phyloP scores from a whole-genome alignment of 1,140 invertebrate species.

The Drosophila ficusphila region DNA sequence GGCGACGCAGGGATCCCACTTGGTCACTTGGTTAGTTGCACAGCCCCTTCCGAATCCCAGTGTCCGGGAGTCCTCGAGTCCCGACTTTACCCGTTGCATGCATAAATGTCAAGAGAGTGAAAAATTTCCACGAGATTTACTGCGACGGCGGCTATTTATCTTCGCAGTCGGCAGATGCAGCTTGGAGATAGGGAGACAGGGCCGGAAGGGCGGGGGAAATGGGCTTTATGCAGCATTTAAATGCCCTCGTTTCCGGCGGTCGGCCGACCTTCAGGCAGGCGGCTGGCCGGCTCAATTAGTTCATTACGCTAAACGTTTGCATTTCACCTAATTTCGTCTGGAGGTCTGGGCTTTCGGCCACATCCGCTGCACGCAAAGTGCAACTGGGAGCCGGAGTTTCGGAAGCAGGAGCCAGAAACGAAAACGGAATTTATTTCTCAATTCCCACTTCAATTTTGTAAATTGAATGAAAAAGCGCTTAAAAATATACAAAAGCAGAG shows the following conservation, averaged over 20 bases:
- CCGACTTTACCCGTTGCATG: constrained; percentile 6
- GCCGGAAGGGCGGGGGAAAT: constrained; percentile 54
- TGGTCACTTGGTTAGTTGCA: constrained; percentile 9
- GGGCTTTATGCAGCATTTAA: constrained; percentile 75
- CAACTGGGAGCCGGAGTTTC: constrained; percentile 29
- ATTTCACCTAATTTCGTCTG: constrained; percentile 78
- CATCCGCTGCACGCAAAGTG: constrained; percentile 60
- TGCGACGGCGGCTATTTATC: constrained; percentile 66
- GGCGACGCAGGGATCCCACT: constrained; percentile 23
- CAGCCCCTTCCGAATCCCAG: not conserved
- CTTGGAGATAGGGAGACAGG: constrained; percentile 21
- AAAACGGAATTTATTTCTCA: constrained; percentile 83
- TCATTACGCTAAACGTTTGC: constrained; percentile 82
- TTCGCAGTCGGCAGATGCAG: constrained; percentile 48
- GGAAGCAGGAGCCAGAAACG: constrained; percentile 48
- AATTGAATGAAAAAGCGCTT: constrained; percentile 84
- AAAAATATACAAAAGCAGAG: constrained; percentile 82
- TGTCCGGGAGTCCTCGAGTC: no score
- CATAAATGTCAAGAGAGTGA: constrained; percentile 60
- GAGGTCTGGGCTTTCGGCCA: constrained; percentile 47
- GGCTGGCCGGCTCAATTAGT: constrained; percentile 75
- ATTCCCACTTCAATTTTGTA: constrained; percentile 84
- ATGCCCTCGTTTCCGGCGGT: constrained; percentile 65
- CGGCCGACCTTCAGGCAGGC: constrained; percentile 71
- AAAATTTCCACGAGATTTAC: constrained; percentile 65